Conservation (phyloP, 2,113 vertebrate species). For the Triplophysa rosa region DNA sequence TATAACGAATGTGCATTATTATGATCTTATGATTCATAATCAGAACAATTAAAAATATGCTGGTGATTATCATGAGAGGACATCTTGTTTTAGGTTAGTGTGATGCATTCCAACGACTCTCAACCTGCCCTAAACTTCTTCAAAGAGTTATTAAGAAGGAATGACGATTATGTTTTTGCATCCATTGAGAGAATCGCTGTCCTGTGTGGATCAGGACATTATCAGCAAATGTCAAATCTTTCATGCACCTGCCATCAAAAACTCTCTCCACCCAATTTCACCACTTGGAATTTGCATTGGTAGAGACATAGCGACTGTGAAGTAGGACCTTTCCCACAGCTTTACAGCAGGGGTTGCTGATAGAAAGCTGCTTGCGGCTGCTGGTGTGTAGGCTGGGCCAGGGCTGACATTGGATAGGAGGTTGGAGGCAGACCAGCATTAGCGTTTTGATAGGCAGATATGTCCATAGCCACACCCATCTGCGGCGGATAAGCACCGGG, state of each 20-base stretch:
- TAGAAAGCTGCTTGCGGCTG: constrained; percentile 83
- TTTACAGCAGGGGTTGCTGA: constrained; percentile 90
- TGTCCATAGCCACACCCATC: constrained; percentile 77
- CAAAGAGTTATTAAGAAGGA: constrained; percentile 8
- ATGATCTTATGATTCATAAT: neutral
- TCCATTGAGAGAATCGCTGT: constrained; percentile 16
- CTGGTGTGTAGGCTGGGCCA: constrained; percentile 76
- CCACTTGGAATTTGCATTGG: constrained; percentile 23
- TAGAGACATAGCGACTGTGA: constrained; percentile 9
- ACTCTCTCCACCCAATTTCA: constrained; percentile 35
- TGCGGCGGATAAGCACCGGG: constrained; percentile 75
- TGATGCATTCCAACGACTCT: constrained; percentile 16
- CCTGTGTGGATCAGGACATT: constrained; percentile 10
- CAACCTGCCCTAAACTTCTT: neutral
- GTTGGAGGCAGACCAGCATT: constrained; percentile 74
- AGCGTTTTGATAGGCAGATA: constrained; percentile 83
- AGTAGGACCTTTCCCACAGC: neutral
- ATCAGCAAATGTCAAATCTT: neutral
- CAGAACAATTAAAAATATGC: neutral
- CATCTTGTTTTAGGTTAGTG: neutral
- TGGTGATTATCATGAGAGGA: constrained; percentile 2
- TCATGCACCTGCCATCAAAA: constrained; percentile 30
- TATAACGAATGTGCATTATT: neutral
- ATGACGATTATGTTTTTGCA: constrained; percentile 2
- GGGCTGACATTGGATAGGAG: constrained; percentile 76